These are phyloP conservation scores for Oxyura jamaicensis DNA, from an alignment of 2,113 vertebrate species.

Conservation along the genomic window DNA sequence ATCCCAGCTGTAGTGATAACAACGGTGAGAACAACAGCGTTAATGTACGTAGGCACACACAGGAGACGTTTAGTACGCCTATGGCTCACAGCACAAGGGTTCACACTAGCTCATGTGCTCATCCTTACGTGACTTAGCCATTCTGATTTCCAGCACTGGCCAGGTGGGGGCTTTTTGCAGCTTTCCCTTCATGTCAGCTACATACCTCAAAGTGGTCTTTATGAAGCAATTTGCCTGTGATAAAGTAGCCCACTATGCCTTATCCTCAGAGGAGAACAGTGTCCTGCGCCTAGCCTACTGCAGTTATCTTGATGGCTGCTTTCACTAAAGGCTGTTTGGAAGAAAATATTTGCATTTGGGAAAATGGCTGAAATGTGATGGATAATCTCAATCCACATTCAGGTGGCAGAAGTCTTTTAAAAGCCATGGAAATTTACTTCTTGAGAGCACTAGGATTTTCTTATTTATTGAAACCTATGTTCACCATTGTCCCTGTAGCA, in stretches of 20 bases:
- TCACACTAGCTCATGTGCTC: neutral
- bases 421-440: neutral
- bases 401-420: neutral
- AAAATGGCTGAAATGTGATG: neutral
- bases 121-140: neutral
- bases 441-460: neutral
- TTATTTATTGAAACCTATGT: neutral
- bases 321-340: neutral
- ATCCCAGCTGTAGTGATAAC: neutral
- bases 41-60: rapidly evolving
- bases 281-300: neutral
- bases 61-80: neutral
- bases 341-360: neutral
- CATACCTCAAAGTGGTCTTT: neutral
- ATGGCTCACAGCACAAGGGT: neutral
- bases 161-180: neutral
- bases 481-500: neutral
- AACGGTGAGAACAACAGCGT: neutral
- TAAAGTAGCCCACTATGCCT: neutral
- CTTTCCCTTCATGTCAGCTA: neutral
- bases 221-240: neutral
- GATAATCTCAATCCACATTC: neutral
- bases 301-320: neutral
- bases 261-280: neutral
- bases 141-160: neutral